Evolutionary conservation across 2,113 vertebrate species (phyloP).

Genomic region (Neolamprologus ventralis): DNA sequence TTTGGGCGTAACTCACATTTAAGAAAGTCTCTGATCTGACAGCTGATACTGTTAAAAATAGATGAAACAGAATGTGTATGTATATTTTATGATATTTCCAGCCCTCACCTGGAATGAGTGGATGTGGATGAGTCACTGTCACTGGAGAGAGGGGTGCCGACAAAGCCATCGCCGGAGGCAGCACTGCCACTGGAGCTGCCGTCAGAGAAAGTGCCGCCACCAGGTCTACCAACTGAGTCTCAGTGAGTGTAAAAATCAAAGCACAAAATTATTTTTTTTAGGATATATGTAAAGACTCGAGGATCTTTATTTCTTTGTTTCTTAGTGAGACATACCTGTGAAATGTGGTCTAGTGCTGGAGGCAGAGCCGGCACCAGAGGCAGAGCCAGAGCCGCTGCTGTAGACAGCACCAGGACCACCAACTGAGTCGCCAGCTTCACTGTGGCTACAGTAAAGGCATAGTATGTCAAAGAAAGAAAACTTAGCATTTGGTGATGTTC

Average conservation of each 20-base stretch:
- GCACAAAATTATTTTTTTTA: background rate
- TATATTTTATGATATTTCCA: background rate
- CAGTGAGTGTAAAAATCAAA: background rate
- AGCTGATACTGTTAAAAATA: background rate
- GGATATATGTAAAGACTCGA: accelerated
- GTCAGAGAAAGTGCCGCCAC: accelerated
- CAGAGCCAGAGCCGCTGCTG: accelerated
- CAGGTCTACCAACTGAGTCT: background rate
- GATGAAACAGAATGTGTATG: background rate
- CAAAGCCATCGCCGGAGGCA: background rate
- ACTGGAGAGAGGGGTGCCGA: background rate
- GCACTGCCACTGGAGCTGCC: background rate
- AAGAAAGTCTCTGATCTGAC: background rate
- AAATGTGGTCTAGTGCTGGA: background rate
- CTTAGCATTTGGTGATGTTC: background rate
- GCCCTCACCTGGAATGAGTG: background rate
- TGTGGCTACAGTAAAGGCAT: background rate
- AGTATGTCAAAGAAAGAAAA: background rate
- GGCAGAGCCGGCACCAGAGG: background rate
- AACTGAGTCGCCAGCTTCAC: background rate
- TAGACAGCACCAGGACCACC: background rate
- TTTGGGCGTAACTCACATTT: accelerated
- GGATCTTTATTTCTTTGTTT: background rate
- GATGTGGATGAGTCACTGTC: background rate
- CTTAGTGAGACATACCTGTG: background rate